Evolutionary conservation across 2,113 vertebrate genomes (phyloP), one percentile per base, ranked within the genome.

Genomic region (Carettochelys insculpta): DNA sequence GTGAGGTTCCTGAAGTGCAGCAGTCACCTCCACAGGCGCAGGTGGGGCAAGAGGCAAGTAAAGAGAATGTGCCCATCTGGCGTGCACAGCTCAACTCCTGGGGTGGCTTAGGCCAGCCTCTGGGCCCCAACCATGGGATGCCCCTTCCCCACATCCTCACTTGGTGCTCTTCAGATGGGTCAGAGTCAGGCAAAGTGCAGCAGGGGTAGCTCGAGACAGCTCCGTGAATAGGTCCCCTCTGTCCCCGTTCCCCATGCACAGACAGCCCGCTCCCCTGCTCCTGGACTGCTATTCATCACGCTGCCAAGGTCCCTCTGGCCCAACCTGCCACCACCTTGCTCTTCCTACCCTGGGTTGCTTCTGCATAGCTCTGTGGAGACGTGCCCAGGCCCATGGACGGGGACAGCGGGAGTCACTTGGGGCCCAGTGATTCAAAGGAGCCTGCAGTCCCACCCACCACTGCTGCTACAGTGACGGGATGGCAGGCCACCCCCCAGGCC

Each of bases 31-130:
- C 0, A 0, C n/a, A n/a, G n/a, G n/a, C n/a, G 22, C 3, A 41
- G 38, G 22, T 41, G 51, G 82, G 77, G 47, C 51, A 34, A 50
- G 61, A 82, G 41, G 31, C 41, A 31, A 8, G 78, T 56, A 11
- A 83, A 24, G 54, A 11, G 82, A 11, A 17, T 45, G 41, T 34
- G 75, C 20, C 45, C 43, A 50, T 58, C 79, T 43, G n/a, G 12
- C 56, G 17, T 22, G 14, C 0, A 0, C 11, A 45, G 85, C 53
- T 52, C 1, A n/a, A 0, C 25, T 38, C 0, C 0, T n/a, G 41
- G 11, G 45, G 9, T 6, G 68, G 76, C 29, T 84, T 54, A 43
- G 3, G 3, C 7, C 1, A 27, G 78, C n/a, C 80, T 8, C 82
- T 75, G 81, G 81, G 87, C 20, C 3, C 2, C 1, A 12, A 4